phyloP scores from a whole-genome alignment of 2,888 invertebrate genomes.

The Trisateles emortualis region DNA sequence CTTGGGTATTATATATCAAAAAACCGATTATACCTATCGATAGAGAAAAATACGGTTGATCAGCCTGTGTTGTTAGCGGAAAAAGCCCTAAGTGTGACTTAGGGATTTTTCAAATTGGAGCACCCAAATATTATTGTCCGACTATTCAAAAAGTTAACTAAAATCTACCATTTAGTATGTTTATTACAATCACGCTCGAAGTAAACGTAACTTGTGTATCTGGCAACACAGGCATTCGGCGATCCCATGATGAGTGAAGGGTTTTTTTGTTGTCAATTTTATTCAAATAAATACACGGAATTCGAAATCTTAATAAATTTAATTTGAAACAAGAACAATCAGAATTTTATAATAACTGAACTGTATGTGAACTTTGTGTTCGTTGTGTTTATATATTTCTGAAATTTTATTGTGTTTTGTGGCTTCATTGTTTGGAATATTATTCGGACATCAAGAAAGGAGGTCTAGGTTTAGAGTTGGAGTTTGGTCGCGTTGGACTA shows the following conservation, averaged over 20 bases:
- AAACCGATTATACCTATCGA: no score
- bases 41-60: no score
- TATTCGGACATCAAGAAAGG: conserved; percentile 37
- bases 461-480: conserved; percentile 52
- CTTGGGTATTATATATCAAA: no score
- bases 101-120: no score
- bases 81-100: no score
- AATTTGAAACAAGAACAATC: conserved; percentile 9
- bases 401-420: conserved; percentile 39
- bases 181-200: no score
- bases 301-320: conserved; percentile 10
- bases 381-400: conserved; percentile 17
- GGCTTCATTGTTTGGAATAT: conserved; percentile 49
- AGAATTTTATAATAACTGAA: conserved; percentile 1
- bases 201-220: background rate
- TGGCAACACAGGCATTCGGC: conserved; percentile 37
- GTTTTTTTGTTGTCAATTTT: conserved; percentile 54
- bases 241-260: conserved; percentile 34
- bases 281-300: conserved; percentile 26
- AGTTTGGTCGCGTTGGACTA: conserved; percentile 44
- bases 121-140: no score
- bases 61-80: no score
- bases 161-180: no score
- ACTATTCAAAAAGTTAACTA: no score
- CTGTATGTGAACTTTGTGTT: conserved; percentile 22